Percentiles rank a stretch among this genome's conserved stretches.
Conservation (phyloP, 2,888 invertebrate genomes). For the Lordiphosa andalusiaca region DNA sequence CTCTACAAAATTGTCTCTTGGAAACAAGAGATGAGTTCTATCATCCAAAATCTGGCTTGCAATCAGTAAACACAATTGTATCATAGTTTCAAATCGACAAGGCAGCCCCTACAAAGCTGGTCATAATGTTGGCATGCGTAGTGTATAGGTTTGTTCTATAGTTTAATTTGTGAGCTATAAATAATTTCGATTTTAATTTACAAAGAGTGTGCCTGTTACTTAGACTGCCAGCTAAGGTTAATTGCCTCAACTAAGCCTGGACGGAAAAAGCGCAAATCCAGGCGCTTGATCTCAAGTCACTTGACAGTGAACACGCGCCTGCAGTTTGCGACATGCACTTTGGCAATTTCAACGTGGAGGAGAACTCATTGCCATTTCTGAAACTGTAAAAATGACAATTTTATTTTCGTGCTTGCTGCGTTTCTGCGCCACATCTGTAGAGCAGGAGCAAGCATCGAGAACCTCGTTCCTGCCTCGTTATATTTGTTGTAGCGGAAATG, state of each 20-base stretch:
- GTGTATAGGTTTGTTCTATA: too few relatives aligned
- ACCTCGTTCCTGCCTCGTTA: conserved; percentile 16
- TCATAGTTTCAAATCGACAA: too few relatives aligned
- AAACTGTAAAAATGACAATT: conserved; percentile 35
- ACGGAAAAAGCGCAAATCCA: conserved; percentile 1
- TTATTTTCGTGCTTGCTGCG: conserved; percentile 37
- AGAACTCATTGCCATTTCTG: conserved; percentile 38
- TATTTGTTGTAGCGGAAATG: conserved; percentile 53
- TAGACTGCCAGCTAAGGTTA: background rate
- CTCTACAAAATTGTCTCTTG: too few relatives aligned
- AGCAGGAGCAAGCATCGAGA: conserved; percentile 35
- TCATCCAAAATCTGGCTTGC: too few relatives aligned
- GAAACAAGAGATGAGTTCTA: too few relatives aligned
- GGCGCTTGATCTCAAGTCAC: conserved; percentile 26
- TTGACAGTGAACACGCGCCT: conserved; percentile 32
- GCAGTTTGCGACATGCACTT: conserved; percentile 21
- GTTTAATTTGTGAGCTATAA: too few relatives aligned
- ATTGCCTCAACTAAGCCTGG: conserved; percentile 3
- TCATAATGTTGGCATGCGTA: too few relatives aligned
- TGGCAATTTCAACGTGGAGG: conserved; percentile 28
- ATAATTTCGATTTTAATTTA: too few relatives aligned
- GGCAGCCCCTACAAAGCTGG: too few relatives aligned
- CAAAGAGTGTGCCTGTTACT: background rate
- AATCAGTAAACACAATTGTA: too few relatives aligned
- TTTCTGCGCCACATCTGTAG: conserved; percentile 26